Evolutionary conservation across 2,113 vertebrate genomes (phyloP).

Genomic region (Lucifuga dentata): DNA sequence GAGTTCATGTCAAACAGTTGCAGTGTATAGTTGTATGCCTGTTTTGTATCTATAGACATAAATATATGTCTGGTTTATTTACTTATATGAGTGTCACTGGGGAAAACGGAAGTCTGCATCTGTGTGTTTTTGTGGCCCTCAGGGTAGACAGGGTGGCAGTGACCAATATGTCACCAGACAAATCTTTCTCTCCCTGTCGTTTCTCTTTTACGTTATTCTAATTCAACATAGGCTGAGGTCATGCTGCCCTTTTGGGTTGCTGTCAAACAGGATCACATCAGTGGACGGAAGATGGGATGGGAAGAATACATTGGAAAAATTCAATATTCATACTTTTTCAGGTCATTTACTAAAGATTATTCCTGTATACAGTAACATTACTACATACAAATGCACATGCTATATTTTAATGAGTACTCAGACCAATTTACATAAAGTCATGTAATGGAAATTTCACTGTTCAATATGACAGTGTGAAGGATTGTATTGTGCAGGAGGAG

Average conservation of each 20-base stretch:
- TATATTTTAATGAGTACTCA: no score
- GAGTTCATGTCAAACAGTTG: not conserved
- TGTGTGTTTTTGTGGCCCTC: constrained; percentile 19
- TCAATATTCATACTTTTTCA: constrained; percentile 4
- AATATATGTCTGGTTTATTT: constrained; percentile 23
- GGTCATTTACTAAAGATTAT: not conserved
- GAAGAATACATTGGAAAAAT: constrained; percentile 5
- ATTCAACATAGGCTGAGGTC: constrained; percentile 33
- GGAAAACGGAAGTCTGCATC: not conserved
- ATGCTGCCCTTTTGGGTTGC: constrained; percentile 35
- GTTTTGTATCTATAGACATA: constrained; percentile 9
- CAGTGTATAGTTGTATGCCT: not conserved
- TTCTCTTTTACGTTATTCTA: constrained; percentile 12
- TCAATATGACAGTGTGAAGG: no score
- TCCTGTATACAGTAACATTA: no score
- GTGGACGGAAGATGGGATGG: no score
- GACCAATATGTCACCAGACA: constrained; percentile 2
- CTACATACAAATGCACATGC: no score
- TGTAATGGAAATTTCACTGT: no score
- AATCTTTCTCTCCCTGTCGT: constrained; percentile 4
- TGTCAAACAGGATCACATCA: constrained; percentile 32
- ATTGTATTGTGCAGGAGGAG: no score
- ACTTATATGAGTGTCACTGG: not conserved
- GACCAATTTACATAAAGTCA: no score
- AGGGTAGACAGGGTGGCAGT: constrained; percentile 21